Base-by-base conservation (phyloP, 2,797 vertebrate species). In the Orestias chungarensis region DNA sequence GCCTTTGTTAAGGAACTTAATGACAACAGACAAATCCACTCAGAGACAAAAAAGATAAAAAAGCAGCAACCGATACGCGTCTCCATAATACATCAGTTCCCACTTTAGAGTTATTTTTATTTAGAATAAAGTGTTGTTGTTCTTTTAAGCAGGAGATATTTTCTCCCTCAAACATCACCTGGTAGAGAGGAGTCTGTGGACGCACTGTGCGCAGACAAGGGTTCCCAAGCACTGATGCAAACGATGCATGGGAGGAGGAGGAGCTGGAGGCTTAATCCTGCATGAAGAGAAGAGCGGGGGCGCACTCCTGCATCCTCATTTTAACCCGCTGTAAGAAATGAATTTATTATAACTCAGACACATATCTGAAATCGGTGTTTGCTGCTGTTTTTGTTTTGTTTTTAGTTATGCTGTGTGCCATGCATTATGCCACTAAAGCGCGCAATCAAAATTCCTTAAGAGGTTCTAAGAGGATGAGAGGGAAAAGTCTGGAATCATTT, bases 161-260 rank as follows among this genome's bases (percentile, higher is more conserved):
- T 52, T 38, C 18, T 25, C 29, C 72, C 69, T 65, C 76, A 87
- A 83, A 82, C 88, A 87, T 89, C 88, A 88, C 81, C 86, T 87
- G 80, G 78, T 31, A 42, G 81, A 88, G 87, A 83, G 82, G 82
- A 87, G 85, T 82, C 82, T 66, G 84, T 40, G 79, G 80, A 84
- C 74, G 88, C 83, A 42, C 84, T 87, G 90, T 88, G 86, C 87
- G 84, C 87, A 85, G 81, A 88, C 88, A 89, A 91, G 86, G 88
- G 86, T 54, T 91, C 86, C 89, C 84, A 91, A 91, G 82, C 84
- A 91, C 84, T 93, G 92, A 93, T 92, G 92, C 84, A 84, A 88
- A 85, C 86, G 90, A 92, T 84, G 89, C 91, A 89, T 89, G 84
- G 90, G 91, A 93, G 93, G 91, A 93, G 93, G 92, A 92, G 93